A percentile compares a stretch with the other conserved stretches of the same genome.
Conservation (phyloP, 1,140 invertebrate genomes). For the Pachyrhynchus sulphureomaculatus region DNA sequence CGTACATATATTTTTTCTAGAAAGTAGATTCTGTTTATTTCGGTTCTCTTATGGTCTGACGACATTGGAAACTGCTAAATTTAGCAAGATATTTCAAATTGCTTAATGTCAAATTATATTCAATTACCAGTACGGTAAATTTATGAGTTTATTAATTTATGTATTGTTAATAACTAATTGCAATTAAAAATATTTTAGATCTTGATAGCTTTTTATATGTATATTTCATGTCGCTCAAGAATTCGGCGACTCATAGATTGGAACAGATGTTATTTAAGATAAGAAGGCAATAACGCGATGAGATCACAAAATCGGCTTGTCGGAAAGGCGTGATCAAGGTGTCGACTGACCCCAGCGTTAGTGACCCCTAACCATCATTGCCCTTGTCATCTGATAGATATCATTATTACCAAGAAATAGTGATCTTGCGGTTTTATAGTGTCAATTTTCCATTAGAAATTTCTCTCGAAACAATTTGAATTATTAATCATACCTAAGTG, state of each 20-base stretch:
- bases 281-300: conserved; percentile 28
- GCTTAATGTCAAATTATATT: not conserved
- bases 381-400: conserved; percentile 17
- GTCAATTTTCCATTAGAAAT: too few relatives aligned
- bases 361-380: conserved; percentile 28
- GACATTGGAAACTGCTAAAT: too few relatives aligned
- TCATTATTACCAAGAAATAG: not conserved
- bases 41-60: too few relatives aligned
- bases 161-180: not conserved
- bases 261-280: conserved; percentile 27
- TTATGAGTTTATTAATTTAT: conserved; percentile 1
- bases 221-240: conserved; percentile 21
- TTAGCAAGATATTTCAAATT: not conserved
- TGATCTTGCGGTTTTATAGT: too few relatives aligned
- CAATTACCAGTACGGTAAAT: too few relatives aligned
- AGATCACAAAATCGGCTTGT: conserved; percentile 21
- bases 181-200: conserved; percentile 4
- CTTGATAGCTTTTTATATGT: conserved; percentile 17
- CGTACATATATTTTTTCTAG: too few relatives aligned
- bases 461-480: too few relatives aligned
- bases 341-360: conserved; percentile 27
- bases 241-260: conserved; percentile 26
- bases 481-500: too few relatives aligned
- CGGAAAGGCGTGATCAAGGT: conserved; percentile 29
- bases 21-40: too few relatives aligned